Percentiles rank a stretch among this genome's conserved stretches.
Evolutionary conservation across 2,113 vertebrate species (phyloP).

Genomic region (Odocoileus hemionus): DNA sequence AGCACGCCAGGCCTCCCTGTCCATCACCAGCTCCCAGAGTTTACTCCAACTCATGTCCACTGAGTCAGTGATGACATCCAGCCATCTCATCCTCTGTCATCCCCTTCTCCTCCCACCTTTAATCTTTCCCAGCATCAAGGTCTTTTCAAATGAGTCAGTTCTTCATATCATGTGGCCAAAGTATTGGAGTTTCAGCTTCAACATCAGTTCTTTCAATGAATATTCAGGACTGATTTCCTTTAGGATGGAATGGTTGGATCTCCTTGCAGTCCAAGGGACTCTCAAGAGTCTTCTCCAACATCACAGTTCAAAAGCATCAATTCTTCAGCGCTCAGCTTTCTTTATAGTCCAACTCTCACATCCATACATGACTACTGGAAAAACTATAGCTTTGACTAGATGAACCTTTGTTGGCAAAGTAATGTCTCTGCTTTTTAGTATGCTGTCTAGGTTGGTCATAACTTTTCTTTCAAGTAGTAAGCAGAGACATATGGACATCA

Average conservation of each 20-base stretch:
- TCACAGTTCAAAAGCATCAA: neutral
- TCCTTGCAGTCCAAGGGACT: neutral
- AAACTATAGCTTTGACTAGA: neutral
- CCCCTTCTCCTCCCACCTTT: neutral
- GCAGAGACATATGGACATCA: neutral
- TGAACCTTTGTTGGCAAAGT: neutral
- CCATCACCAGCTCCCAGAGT: accelerated
- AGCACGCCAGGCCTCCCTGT: neutral
- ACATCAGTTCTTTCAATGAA: neutral
- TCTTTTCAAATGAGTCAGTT: neutral
- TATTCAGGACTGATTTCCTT: neutral
- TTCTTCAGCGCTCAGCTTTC: accelerated
- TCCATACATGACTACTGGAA: neutral
- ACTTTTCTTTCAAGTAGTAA: neutral
- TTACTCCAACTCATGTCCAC: neutral
- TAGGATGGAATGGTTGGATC: neutral
- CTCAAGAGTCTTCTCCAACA: neutral
- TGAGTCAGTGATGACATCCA: neutral
- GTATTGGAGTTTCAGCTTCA: neutral
- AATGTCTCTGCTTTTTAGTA: neutral
- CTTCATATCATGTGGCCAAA: neutral
- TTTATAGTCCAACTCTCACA: neutral
- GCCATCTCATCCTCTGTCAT: neutral
- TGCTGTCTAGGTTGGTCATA: neutral
- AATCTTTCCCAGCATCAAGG: neutral